Base-by-base conservation (phyloP, 2,113 vertebrate genomes). In the Tetrax tetrax region DNA sequence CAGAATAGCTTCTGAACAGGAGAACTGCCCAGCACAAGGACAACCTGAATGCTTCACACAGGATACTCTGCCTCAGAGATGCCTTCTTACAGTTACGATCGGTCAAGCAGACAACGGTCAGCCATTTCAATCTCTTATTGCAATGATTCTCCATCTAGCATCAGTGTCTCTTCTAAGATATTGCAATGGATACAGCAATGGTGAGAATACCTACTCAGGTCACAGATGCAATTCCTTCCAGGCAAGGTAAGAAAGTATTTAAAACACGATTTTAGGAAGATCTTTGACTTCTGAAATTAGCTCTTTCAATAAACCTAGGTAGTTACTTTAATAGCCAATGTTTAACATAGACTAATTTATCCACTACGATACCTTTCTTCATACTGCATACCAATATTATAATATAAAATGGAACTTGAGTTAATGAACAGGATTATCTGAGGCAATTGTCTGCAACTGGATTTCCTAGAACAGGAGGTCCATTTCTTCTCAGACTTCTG, bases 201-300 rank as follows among this genome's bases (percentile, higher is more conserved):
- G 70, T 75, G 71, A 93, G 56, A 74, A 90, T 92, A 96, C 89
- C 96, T 96, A 86, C 95, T 93, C 72, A 19, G 87, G 77, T 86
- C 90, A 86, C 51, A 75, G 96, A 53, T 71, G 85, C 51, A 93
- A 94, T 86, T 96, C 93, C 95, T 96, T 76, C 83, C 96, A 88
- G 93, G 93, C 76, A 88, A 86, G 90, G 81, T 64, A 86, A 90
- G 93, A 86, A 96, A 94, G 88, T 88, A 88, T 96, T 94, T 92
- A 92, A 95, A 96, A 92, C 57, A 83, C 23, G 43, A 59, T 87
- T 97, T 96, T 92, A 90, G 93, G 90, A 78, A 81, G 76, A 88
- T 75, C 85, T 47, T 75, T 71, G 17, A 64, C 38, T 78, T 84
- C 64, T 60, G 74, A 93, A 93, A 90, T 59, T 14, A 86, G 41